These are phyloP conservation scores for Linepithema humile DNA, from an alignment of 1,140 invertebrate genomes.

Conservation along the genomic window DNA sequence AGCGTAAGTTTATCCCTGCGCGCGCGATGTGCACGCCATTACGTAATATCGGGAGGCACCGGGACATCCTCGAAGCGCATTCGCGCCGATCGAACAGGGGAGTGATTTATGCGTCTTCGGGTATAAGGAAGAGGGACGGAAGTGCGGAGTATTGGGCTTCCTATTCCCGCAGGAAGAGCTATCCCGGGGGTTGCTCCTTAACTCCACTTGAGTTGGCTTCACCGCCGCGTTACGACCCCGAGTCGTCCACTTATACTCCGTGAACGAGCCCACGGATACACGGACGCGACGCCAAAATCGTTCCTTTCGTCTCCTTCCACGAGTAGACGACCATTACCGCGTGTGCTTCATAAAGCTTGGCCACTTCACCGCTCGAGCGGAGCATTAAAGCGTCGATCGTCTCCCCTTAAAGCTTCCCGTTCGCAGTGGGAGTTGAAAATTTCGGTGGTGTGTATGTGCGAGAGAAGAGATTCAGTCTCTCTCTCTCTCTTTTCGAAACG, in stretches of 20 bases:
- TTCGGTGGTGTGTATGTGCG: neutral
- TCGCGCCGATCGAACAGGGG: slow-evolving; percentile 22
- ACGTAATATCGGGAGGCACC: slow-evolving; percentile 76
- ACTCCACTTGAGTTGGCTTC: slow-evolving; percentile 74
- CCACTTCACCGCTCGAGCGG: slow-evolving; percentile 66
- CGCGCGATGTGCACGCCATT: slow-evolving; percentile 65
- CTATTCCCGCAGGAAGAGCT: slow-evolving; percentile 76
- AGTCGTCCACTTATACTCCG: slow-evolving; percentile 44
- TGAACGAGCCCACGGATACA: slow-evolving; percentile 49
- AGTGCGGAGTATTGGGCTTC: slow-evolving; percentile 80
- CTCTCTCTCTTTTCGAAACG: slow-evolving; percentile 10
- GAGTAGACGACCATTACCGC: slow-evolving; percentile 64
- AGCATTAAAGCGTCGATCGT: slow-evolving; percentile 64
- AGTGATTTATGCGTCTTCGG: slow-evolving; percentile 81
- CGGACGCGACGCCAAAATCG: slow-evolving; percentile 53
- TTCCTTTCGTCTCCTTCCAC: neutral
- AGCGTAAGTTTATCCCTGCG: too few relatives aligned
- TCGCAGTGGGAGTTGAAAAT: slow-evolving; percentile 30
- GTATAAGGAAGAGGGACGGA: slow-evolving; percentile 74
- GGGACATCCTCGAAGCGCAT: slow-evolving; percentile 68
- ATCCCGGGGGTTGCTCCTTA: slow-evolving; percentile 68
- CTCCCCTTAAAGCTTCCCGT: slow-evolving; percentile 32
- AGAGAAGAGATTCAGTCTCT: neutral
- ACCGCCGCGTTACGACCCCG: slow-evolving; percentile 64
- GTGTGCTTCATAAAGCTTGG: slow-evolving; percentile 73